Conservation (phyloP, 92 coral and sea anemone genomes). For the Phenganax marumi region DNA sequence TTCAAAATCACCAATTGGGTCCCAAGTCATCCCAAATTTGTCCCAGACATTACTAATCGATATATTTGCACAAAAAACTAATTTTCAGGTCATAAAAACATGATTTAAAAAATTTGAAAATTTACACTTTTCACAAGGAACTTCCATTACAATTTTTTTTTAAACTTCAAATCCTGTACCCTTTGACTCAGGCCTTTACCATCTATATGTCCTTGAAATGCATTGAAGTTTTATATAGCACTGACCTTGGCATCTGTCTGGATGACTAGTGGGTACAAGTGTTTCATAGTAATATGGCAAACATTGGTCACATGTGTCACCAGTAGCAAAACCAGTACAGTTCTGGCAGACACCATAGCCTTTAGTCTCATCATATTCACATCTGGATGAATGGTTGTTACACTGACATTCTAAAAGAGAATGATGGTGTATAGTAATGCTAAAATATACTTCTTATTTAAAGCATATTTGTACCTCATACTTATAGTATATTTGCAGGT, state of each 20-base stretch:
- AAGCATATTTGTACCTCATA: not conserved
- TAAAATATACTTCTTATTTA: not conserved
- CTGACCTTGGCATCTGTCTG: slow-evolving; percentile 80
- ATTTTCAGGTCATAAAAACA: too few species aligned
- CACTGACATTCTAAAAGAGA: slow-evolving; percentile 72
- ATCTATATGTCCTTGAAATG: too few species aligned
- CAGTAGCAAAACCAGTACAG: slow-evolving; percentile 79
- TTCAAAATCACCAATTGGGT: not conserved
- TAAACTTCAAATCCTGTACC: too few species aligned
- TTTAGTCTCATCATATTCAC: slow-evolving; percentile 63
- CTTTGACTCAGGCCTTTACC: too few species aligned
- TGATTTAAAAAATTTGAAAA: too few species aligned
- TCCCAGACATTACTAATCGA: too few species aligned
- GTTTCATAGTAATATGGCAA: slow-evolving; percentile 68
- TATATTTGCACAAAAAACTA: too few species aligned
- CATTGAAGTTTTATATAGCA: not conserved
- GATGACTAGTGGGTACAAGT: slow-evolving; percentile 55
- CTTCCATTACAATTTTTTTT: too few species aligned
- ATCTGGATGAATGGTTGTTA: slow-evolving; percentile 74
- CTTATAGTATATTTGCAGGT: not conserved
- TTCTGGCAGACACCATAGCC: slow-evolving; percentile 82
- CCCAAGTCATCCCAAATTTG: too few species aligned
- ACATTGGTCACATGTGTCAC: slow-evolving; percentile 80
- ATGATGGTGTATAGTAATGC: not conserved
- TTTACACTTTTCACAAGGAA: too few species aligned